Base-by-base conservation (phyloP, 2,888 invertebrate species). In the Linnaemya vulpina region DNA sequence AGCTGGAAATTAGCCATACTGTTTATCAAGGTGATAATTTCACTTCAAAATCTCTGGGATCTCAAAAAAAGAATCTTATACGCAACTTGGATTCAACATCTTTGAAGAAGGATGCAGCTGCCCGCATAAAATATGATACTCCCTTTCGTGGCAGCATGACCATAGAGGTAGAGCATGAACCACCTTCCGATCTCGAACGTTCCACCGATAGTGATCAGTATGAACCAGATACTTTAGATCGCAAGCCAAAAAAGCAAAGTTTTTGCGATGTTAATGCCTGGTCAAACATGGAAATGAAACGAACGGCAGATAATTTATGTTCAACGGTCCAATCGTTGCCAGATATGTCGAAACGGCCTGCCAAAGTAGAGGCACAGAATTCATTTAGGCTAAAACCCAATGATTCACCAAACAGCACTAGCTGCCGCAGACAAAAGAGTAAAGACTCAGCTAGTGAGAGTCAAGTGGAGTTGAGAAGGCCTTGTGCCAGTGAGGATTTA, bases 191-290 rank as follows among this genome's bases (percentile, higher is more conserved):
- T 67, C 94, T 96, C 78, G 97, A 97, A 89, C 88, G 91, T 8
- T 91, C 91, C 8, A 92, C 92, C 0, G 92, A 92, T 53, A 96
- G 96, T 1, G 96, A 96, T 88, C 95, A 95, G 75, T 97, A 96
- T 88, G 97, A 97, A 91, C 97, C 97, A 0, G 97, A 97, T 87
- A 97, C 97, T 0, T 93, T 97, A 77, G 97, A 97, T 89, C 93
- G 97, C 35, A 97, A 97, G 89, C 95, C 96, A 58, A 94, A 93
- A 90, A 94, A 94, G 87, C 90, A 94, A 58, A 94, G 93, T 86
- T 91, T 93, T 85, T 93, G 93, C 53, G 93, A 92, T 81, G 90
- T 92, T 9, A 92, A 90, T 71, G 93, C 93, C 17, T 94, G 93
- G 90, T 92, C 94, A 1, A 87, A 70, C 8, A 94, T 94, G 88